Conservation (phyloP, 2,113 vertebrate species). For the Chaetodon trifascialis region DNA sequence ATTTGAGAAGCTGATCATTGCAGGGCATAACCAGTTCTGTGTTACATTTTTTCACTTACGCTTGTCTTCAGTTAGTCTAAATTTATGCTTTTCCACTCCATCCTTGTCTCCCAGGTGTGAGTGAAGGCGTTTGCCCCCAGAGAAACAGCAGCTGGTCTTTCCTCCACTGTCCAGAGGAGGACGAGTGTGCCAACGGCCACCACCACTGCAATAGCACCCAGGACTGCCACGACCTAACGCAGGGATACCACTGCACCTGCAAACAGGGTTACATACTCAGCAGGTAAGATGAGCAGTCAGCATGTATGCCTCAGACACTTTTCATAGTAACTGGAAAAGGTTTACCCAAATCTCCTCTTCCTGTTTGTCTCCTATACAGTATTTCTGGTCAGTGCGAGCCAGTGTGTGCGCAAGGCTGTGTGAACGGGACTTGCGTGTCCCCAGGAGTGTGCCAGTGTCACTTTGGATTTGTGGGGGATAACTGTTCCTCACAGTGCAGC, state of each 20-base stretch:
- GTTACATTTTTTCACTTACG: not conserved
- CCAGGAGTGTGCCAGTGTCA: slow-evolving; percentile 91
- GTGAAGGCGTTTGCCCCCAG: slow-evolving; percentile 75
- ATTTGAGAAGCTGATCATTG: not conserved
- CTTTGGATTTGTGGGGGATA: slow-evolving; percentile 92
- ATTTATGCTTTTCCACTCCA: not conserved
- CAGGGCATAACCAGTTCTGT: not conserved
- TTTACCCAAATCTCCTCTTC: not conserved
- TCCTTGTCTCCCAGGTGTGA: slow-evolving; percentile 72
- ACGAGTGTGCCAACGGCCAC: slow-evolving; percentile 92
- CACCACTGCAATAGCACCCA: slow-evolving; percentile 93
- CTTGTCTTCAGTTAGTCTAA: not conserved
- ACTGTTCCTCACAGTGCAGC: slow-evolving; percentile 92
- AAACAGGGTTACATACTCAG: slow-evolving; percentile 91
- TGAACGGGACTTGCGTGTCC: slow-evolving; percentile 91
- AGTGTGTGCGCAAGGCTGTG: slow-evolving; percentile 91
- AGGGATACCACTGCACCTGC: slow-evolving; percentile 92
- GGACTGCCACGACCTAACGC: slow-evolving; percentile 89
- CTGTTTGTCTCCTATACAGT: slow-evolving; percentile 66
- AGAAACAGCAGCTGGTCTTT: slow-evolving; percentile 91
- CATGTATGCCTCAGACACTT: not conserved
- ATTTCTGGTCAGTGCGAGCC: slow-evolving; percentile 90
- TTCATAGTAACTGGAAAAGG: not conserved
- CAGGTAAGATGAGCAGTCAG: slow-evolving; percentile 79
- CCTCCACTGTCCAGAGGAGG: slow-evolving; percentile 91